These are phyloP conservation scores for Columba livia DNA, from an alignment of 2,113 vertebrate genomes.

Conservation along the genomic window DNA sequence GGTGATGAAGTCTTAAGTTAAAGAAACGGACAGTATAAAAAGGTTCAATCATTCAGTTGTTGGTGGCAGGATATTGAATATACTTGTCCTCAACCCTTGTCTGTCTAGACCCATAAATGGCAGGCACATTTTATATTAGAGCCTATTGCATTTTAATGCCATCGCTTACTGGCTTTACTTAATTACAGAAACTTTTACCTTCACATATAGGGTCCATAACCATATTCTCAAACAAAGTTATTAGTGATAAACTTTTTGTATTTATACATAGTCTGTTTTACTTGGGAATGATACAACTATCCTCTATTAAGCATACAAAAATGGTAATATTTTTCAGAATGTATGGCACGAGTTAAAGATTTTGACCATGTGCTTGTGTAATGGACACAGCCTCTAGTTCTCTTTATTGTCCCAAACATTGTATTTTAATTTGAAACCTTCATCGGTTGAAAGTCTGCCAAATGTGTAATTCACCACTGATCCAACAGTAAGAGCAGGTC, in stretches of 20 bases:
- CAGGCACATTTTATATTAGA: constrained; percentile 9
- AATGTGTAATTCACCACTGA: constrained; percentile 81
- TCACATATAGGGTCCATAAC: neutral
- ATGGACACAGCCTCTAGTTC: constrained; percentile 73
- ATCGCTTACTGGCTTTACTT: constrained; percentile 1
- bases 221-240: neutral
- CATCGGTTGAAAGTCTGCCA: constrained; percentile 84
- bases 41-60: neutral
- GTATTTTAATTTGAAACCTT: constrained; percentile 73
- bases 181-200: neutral
- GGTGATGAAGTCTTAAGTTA: constrained; percentile 1
- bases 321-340: constrained; percentile 19
- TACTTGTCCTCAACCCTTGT: neutral
- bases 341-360: constrained; percentile 32
- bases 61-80: constrained; percentile 7
- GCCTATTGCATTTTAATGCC: constrained; percentile 32
- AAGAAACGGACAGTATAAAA: neutral
- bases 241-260: neutral
- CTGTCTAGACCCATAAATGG: neutral
- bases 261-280: neutral
- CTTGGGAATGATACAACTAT: neutral
- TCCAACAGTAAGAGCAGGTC: constrained; percentile 91
- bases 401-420: constrained; percentile 77
- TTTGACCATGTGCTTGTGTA: constrained; percentile 52
- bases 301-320: neutral